Percentiles rank a stretch among this genome's conserved stretches.
phyloP scores from a whole-genome alignment of 2,113 vertebrate genomes.

The Saguinus imperator region DNA sequence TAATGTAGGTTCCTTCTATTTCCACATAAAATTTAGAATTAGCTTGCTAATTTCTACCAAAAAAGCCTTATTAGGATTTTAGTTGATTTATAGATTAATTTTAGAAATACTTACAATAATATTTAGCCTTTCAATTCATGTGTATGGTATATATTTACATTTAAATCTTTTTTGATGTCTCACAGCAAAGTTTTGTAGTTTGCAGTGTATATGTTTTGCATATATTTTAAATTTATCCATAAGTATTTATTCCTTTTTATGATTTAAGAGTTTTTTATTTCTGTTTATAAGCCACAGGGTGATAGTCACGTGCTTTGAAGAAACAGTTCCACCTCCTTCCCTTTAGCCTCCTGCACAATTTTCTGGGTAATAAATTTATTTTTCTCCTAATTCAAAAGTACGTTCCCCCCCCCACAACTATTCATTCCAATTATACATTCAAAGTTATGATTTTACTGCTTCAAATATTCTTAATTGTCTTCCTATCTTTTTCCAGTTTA shows the following conservation, averaged over 20 bases:
- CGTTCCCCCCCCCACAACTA: neutral
- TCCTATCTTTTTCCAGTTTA: neutral
- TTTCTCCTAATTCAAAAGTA: neutral
- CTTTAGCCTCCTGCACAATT: neutral
- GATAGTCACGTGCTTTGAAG: neutral
- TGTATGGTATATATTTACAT: no score
- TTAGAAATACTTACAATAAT: neutral
- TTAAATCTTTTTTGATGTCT: neutral
- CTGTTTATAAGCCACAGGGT: neutral
- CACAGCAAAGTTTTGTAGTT: neutral
- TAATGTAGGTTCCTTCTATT: neutral
- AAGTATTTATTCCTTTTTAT: neutral
- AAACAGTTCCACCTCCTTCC: neutral
- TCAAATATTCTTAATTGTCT: neutral
- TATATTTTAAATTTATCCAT: neutral
- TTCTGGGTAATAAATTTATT: neutral
- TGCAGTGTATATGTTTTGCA: neutral
- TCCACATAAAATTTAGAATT: neutral
- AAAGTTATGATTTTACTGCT: neutral
- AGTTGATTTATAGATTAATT: neutral
- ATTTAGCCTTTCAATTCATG: neutral
- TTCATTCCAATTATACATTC: neutral
- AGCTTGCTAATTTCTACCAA: neutral
- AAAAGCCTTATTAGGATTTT: neutral
- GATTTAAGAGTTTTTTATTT: neutral